Percentiles rank a stretch among this genome's conserved stretches.
Evolutionary conservation across 2,888 invertebrate species (phyloP).

Genomic region (Netelia fuscicornis): DNA sequence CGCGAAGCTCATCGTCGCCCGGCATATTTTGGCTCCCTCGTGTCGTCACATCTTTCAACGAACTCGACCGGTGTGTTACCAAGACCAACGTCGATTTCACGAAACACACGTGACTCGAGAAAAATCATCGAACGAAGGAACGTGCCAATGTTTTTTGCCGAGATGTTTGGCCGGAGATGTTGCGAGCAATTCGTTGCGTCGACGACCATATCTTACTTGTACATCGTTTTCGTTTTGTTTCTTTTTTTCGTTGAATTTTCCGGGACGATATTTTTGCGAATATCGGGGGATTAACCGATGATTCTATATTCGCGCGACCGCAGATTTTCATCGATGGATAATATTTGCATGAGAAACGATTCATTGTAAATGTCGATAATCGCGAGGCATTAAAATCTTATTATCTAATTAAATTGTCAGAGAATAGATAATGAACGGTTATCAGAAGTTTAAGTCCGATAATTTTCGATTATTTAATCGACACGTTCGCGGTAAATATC

Average conservation of each 20-base stretch:
- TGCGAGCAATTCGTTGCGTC: too few relatives aligned
- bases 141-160: not conserved
- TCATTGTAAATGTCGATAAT: constrained; percentile 26
- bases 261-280: not conserved
- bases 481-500: too few relatives aligned
- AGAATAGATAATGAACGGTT: not conserved
- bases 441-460: too few relatives aligned
- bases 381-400: constrained; percentile 22
- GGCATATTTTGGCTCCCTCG: not conserved
- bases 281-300: not conserved
- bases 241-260: not conserved
- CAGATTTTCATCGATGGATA: not conserved
- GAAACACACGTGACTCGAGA: not conserved
- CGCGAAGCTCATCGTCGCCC: not conserved
- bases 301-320: not conserved
- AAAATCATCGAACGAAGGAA: not conserved
- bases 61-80: not conserved
- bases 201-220: too few relatives aligned
- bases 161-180: too few relatives aligned
- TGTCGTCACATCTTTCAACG: not conserved
- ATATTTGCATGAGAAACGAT: not conserved
- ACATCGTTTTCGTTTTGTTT: too few relatives aligned
- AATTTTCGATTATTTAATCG: too few relatives aligned
- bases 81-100: not conserved
- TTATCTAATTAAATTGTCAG: constrained; percentile 47